Conservation (phyloP, 2,888 invertebrate species). For the Acanthopleura granulata region DNA sequence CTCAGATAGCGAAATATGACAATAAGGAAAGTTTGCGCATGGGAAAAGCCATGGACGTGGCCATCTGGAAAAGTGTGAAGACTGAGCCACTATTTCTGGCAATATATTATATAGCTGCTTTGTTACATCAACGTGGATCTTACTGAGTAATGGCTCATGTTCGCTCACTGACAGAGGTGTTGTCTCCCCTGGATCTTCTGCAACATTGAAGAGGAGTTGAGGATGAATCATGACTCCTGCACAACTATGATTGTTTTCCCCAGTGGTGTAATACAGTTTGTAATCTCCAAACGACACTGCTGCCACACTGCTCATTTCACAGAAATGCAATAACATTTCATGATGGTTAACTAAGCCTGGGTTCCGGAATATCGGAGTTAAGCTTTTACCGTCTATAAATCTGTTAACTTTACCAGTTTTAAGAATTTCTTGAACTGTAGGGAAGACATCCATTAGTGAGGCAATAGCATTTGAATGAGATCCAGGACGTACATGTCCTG, state of each 20-base stretch:
- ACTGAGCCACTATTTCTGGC: not conserved
- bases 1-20: not conserved
- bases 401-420: conserved; percentile 9
- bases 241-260: conserved; percentile 19
- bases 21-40: conserved; percentile 9
- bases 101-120: not conserved
- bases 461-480: conserved; percentile 23
- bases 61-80: not conserved
- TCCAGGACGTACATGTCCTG: conserved; percentile 21
- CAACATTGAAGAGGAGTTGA: conserved; percentile 27
- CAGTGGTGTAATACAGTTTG: conserved; percentile 25
- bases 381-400: conserved; percentile 27
- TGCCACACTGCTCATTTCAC: conserved; percentile 21
- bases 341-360: conserved; percentile 22
- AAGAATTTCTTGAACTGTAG: conserved; percentile 26
- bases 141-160: conserved; percentile 20
- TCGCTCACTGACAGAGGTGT: conserved; percentile 21
- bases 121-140: conserved; percentile 18
- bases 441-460: conserved; percentile 29
- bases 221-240: conserved; percentile 17
- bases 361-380: conserved; percentile 22
- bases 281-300: conserved; percentile 28
- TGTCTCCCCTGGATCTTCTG: conserved; percentile 28
- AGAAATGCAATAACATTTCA: conserved; percentile 28
- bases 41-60: conserved; percentile 1